Base-by-base conservation (phyloP, 2,888 invertebrate genomes). In the Epinotia demarniana region DNA sequence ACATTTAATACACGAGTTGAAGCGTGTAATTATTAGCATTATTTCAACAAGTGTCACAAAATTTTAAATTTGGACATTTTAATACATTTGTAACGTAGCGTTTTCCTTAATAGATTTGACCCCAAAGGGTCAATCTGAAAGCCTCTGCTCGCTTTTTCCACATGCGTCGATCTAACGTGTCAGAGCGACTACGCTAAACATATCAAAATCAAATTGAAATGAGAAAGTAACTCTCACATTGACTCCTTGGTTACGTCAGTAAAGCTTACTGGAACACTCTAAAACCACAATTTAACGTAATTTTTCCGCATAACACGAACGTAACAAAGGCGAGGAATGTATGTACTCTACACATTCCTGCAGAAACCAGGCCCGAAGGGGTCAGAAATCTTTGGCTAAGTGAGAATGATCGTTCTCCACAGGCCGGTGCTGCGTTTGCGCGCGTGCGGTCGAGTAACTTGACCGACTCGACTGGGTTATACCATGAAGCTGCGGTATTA, bases 391-490 rank as follows among this genome's bases (percentile, higher is more conserved):
- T 77, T 75, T 61, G 43, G 76, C 78, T 87, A 86, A 87, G 84
- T 86, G 84, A 86, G 84, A 87, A 84, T 83, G 83, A 86, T 87
- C 81, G 81, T 81, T 74, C 81, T 78, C 72, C 80, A 75, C 80
- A 79, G 72, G 68, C 79, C 64, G 12, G 63, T 77, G 83, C 77
- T 49, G 64, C 72, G 79, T 82, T 81, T 64, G 39, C 4, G 43
- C 39, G 33, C 58, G 49, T 33, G 46, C 18, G 6, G 13, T 63
- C 39, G 18, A 46, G 33, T 61, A n/a, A 53, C 53, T 53, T 53
- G 53, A 53, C 53, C n/a, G n/a, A 53, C 4, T 13, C 13, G 3
- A 12, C 23, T 27, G 23, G 23, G 23, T 27, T 27, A 27, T 27
- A 27, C 23, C 2, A 27, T 27, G 23, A 27, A 27, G 23, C 23